Conservation (phyloP, 2,113 vertebrate species). For the Ctenodactylus gundi region DNA sequence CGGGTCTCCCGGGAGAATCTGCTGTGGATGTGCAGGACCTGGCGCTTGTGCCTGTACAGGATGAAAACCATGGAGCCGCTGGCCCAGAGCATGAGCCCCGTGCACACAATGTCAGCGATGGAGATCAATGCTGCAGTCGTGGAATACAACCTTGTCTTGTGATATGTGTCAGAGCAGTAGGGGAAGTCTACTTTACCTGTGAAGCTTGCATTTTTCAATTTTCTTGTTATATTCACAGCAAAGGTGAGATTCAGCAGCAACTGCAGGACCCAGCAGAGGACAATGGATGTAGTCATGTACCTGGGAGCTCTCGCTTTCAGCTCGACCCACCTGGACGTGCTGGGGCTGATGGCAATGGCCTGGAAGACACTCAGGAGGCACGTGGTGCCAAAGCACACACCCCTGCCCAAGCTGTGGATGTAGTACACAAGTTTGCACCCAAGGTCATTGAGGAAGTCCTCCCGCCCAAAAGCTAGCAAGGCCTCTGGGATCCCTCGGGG, state of each 20-base stretch:
- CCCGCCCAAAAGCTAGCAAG: background rate
- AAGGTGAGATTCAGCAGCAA: background rate
- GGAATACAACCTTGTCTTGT: fast-evolving
- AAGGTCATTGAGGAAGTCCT: background rate
- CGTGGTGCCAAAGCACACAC: background rate
- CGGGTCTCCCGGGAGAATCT: background rate
- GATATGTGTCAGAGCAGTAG: fast-evolving
- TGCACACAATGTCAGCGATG: background rate
- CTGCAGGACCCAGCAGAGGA: background rate
- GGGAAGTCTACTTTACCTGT: background rate
- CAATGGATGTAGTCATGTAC: background rate
- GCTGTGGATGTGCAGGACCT: background rate
- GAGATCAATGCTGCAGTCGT: background rate
- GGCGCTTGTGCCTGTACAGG: background rate
- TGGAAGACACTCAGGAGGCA: background rate
- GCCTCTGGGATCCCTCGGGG: background rate
- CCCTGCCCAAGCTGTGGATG: background rate
- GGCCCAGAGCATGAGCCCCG: background rate
- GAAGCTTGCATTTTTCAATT: background rate
- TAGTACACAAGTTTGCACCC: background rate
- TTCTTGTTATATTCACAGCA: background rate
- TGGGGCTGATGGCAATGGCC: background rate
- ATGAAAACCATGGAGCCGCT: background rate
- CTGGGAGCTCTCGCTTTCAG: background rate
- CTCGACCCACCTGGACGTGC: background rate